A percentile compares a stretch with the other conserved stretches of the same genome.
phyloP scores from a whole-genome alignment of 1,140 invertebrate genomes.

The Coenobita brevimanus region DNA sequence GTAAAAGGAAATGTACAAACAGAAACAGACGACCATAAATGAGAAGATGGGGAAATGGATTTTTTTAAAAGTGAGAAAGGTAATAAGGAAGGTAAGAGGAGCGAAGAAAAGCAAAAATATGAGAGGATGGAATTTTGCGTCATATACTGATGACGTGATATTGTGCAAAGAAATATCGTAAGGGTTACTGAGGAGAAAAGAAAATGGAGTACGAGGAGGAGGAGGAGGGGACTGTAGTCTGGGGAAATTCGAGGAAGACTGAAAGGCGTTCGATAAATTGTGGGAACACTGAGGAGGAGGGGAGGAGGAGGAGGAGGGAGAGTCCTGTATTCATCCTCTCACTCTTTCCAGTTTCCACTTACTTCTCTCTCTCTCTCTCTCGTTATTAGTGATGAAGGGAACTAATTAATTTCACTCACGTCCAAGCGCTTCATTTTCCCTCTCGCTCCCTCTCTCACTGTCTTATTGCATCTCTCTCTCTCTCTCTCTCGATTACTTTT shows the following conservation, averaged over 20 bases:
- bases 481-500: too few species aligned
- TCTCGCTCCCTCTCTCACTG: too few species aligned
- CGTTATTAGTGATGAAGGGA: too few species aligned
- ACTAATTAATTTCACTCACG: too few species aligned
- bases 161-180: neutral
- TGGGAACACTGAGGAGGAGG: neutral
- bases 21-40: neutral
- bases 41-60: neutral
- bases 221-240: too few species aligned
- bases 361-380: too few species aligned
- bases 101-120: neutral
- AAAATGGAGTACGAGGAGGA: too few species aligned
- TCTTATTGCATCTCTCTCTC: too few species aligned
- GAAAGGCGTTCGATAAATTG: neutral
- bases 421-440: too few species aligned
- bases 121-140: neutral
- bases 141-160: neutral
- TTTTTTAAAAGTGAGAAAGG: neutral
- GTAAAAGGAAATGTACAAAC: neutral
- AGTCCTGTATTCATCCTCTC: neutral
- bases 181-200: too few species aligned
- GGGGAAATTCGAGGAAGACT: neutral
- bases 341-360: too few species aligned
- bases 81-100: neutral
- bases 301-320: constrained; percentile 17